phyloP scores from a whole-genome alignment of 2,113 vertebrate genomes.

The Gallinago undulata region DNA sequence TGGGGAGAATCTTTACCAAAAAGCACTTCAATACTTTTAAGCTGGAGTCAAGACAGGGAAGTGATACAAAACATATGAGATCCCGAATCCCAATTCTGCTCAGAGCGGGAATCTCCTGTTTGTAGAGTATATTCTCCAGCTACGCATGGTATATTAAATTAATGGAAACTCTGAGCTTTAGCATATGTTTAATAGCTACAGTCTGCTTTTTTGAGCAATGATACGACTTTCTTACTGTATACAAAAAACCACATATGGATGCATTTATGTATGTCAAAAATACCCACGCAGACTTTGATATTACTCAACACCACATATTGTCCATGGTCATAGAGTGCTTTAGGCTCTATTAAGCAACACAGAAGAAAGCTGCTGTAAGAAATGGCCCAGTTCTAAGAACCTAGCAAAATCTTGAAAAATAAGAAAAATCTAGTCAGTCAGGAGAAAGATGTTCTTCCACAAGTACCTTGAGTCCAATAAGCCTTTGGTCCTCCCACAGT shows the following conservation, averaged over 20 bases:
- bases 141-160: neutral
- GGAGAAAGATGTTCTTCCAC: neutral
- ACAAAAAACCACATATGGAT: neutral
- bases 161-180: conserved; percentile 40
- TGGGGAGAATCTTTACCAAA: neutral
- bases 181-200: conserved; percentile 36
- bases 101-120: neutral
- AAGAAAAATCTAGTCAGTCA: neutral
- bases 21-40: neutral
- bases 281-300: neutral
- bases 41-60: conserved; percentile 13
- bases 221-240: neutral
- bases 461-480: neutral
- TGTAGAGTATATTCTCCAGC: neutral
- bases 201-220: neutral
- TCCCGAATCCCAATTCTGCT: neutral
- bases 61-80: conserved; percentile 32
- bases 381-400: neutral
- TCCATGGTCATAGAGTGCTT: neutral
- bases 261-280: neutral
- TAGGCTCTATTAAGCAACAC: neutral
- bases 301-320: neutral
- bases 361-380: neutral
- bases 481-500: neutral
- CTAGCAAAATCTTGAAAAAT: neutral